These are phyloP conservation scores for Phylloscopus collybita DNA, from an alignment of 2,797 vertebrate genomes.

Conservation along the genomic window DNA sequence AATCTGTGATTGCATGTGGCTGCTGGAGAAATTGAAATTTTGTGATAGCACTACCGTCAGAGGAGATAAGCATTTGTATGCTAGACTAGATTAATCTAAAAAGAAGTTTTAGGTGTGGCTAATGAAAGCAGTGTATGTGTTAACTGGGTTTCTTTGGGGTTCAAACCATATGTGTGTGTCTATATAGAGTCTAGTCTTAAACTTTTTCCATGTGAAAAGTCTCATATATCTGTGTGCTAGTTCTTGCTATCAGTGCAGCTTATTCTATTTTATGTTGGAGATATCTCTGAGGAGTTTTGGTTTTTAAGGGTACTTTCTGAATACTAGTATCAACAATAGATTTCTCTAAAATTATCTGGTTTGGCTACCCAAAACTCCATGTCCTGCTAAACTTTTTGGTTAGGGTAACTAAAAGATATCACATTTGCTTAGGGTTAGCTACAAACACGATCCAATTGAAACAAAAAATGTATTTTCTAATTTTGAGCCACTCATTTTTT, in stretches of 20 bases:
- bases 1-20: constrained; percentile 58
- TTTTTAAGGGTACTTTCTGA: background rate
- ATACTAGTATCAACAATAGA: background rate
- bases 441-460: background rate
- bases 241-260: background rate
- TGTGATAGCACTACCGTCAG: constrained; percentile 50
- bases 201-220: background rate
- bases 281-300: background rate
- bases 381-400: background rate
- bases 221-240: background rate
- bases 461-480: background rate
- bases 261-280: background rate
- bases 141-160: constrained; percentile 48
- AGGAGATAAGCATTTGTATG: constrained; percentile 66
- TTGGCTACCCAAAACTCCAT: background rate
- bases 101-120: constrained; percentile 58
- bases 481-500: background rate
- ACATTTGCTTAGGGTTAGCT: background rate
- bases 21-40: constrained; percentile 69
- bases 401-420: background rate
- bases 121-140: constrained; percentile 57
- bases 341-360: background rate
- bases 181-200: constrained; percentile 26
- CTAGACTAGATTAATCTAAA: constrained; percentile 62
- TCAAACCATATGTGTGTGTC: constrained; percentile 27